These are phyloP conservation scores for Sander lucioperca DNA, from an alignment of 2,113 vertebrate species.

Conservation along the genomic window DNA sequence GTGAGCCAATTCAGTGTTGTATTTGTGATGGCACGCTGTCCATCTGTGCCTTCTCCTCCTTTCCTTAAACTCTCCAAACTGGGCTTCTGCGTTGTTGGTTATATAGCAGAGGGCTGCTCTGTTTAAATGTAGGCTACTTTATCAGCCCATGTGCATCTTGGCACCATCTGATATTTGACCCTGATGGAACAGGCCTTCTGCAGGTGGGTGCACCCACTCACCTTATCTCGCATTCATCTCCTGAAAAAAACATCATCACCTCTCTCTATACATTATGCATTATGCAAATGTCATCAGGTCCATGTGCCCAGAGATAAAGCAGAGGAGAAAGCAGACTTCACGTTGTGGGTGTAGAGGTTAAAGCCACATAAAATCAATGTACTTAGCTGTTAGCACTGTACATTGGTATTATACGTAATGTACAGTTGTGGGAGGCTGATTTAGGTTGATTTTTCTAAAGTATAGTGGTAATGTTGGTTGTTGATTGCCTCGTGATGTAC, in stretches of 20 bases:
- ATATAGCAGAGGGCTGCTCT: background rate
- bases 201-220: conserved; percentile 34
- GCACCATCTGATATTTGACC: conserved; percentile 40
- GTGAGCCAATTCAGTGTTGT: background rate
- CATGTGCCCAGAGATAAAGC: conserved; percentile 21
- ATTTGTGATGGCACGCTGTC: conserved; percentile 1
- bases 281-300: conserved; percentile 65
- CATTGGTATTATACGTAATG: background rate
- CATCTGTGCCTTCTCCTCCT: background rate
- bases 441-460: background rate
- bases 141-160: background rate
- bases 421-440: conserved; percentile 21
- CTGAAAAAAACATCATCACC: background rate
- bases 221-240: conserved; percentile 18
- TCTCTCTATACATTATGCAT: conserved; percentile 55
- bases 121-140: background rate
- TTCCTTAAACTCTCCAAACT: background rate
- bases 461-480: background rate
- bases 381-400: background rate
- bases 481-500: background rate
- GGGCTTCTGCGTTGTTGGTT: background rate
- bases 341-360: conserved; percentile 18
- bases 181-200: conserved; percentile 33
- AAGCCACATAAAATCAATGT: background rate
- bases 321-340: conserved; percentile 36